A percentile compares a stretch with the other conserved stretches of the same genome.
These are phyloP conservation scores for Butorides virescens DNA, from an alignment of 2,113 vertebrate genomes.

Conservation along the genomic window DNA sequence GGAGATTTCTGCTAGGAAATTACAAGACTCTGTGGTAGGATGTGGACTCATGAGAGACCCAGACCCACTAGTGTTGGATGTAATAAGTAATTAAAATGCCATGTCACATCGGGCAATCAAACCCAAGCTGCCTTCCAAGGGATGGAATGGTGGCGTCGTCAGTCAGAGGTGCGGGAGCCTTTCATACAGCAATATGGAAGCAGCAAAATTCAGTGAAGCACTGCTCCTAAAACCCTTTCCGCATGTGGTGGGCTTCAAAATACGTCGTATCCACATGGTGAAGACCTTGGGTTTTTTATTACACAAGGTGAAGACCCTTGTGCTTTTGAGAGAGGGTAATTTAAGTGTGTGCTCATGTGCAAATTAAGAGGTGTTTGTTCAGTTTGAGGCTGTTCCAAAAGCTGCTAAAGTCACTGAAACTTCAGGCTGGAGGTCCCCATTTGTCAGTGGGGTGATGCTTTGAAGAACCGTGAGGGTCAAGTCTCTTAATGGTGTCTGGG, in stretches of 20 bases:
- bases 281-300: neutral
- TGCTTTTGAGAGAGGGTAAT: neutral
- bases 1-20: neutral
- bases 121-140: neutral
- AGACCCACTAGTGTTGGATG: neutral
- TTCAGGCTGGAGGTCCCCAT: neutral
- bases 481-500: neutral
- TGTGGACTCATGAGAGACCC: neutral
- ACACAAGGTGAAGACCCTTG: neutral
- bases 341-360: neutral
- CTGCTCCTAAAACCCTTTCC: neutral
- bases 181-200: neutral
- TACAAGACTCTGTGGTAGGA: neutral
- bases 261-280: rapidly evolving
- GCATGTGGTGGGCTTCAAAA: neutral
- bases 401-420: neutral
- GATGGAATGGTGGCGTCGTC: neutral
- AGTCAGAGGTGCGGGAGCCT: neutral
- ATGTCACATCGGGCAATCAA: neutral
- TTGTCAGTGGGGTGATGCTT: neutral
- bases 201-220: neutral
- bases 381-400: neutral
- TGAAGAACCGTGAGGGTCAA: neutral
- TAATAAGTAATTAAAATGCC: neutral
- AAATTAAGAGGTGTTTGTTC: neutral